Conservation (phyloP, 2,797 vertebrate species). For the Lateolabrax maculatus region DNA sequence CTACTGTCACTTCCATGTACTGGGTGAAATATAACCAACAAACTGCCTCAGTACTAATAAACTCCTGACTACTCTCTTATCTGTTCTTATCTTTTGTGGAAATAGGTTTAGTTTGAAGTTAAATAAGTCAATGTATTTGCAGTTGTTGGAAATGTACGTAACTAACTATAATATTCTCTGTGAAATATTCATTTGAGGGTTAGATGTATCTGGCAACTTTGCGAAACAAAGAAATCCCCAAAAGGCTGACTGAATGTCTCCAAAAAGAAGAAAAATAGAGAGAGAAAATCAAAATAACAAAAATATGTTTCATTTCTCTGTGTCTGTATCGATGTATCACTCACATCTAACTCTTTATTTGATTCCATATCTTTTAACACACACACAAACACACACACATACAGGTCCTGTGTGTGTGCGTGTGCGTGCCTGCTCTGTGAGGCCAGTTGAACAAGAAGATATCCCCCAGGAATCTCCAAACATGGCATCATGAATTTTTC, state of each 20-base stretch:
- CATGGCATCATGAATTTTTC: constrained; percentile 86
- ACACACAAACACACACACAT: background rate
- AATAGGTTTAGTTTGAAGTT: background rate
- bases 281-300: constrained; percentile 30
- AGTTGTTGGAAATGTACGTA: constrained; percentile 13
- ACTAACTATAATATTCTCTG: constrained; percentile 15
- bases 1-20: background rate
- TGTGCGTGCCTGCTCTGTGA: constrained; percentile 71
- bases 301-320: constrained; percentile 26
- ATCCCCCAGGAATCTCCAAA: constrained; percentile 83
- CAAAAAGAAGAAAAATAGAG: constrained; percentile 2
- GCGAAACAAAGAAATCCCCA: constrained; percentile 25
- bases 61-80: background rate
- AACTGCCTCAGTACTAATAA: background rate
- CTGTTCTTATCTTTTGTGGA: background rate
- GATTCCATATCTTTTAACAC: constrained; percentile 27
- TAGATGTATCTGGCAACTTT: constrained; percentile 39
- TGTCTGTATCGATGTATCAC: constrained; percentile 22
- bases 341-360: constrained; percentile 37
- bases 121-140: constrained; percentile 1
- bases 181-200: constrained; percentile 37
- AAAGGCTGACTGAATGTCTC: constrained; percentile 19
- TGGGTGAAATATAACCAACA: background rate
- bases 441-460: constrained; percentile 81
- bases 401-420: constrained; percentile 4